A percentile compares a stretch with the other conserved stretches of the same genome.
phyloP scores from a whole-genome alignment of 2,113 vertebrate species.

The Ammodytes marinus region DNA sequence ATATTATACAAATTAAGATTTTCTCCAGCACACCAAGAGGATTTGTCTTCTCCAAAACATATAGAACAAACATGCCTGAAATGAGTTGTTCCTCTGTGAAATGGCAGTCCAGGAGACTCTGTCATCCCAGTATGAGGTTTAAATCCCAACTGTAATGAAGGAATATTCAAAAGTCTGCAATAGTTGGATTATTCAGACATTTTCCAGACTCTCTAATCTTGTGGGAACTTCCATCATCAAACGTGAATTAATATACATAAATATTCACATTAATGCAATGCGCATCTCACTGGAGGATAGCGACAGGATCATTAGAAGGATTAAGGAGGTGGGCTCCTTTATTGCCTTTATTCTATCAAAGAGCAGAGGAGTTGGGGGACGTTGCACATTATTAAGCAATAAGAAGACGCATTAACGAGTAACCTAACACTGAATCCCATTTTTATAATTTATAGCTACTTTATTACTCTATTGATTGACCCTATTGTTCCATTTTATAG shows the following conservation, averaged over 20 bases:
- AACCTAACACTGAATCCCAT: neutral
- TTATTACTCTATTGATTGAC: neutral
- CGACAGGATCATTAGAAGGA: conserved; percentile 27
- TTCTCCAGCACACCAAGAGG: conserved; percentile 17
- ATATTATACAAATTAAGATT: conserved; percentile 38
- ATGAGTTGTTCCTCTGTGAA: neutral
- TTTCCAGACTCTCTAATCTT: neutral
- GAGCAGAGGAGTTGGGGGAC: neutral
- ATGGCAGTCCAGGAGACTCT: neutral
- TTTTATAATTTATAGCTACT: too few species aligned
- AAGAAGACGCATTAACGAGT: neutral
- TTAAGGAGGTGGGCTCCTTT: conserved; percentile 20
- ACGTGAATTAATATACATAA: conserved; percentile 42
- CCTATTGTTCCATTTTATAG: neutral
- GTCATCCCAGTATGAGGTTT: neutral
- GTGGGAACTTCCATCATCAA: conserved; percentile 13
- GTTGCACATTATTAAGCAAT: neutral
- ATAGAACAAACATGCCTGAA: neutral
- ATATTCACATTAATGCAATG: conserved; percentile 38
- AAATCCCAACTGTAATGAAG: neutral
- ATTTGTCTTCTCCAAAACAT: conserved; percentile 22
- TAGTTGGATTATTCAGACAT: neutral
- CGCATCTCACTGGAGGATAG: conserved; percentile 4
- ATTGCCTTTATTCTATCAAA: conserved; percentile 15
- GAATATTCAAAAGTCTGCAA: neutral